Percentiles rank a stretch among this genome's conserved stretches.
Evolutionary conservation across 2,888 invertebrate species (phyloP).

Genomic region (Spialia ferax): DNA sequence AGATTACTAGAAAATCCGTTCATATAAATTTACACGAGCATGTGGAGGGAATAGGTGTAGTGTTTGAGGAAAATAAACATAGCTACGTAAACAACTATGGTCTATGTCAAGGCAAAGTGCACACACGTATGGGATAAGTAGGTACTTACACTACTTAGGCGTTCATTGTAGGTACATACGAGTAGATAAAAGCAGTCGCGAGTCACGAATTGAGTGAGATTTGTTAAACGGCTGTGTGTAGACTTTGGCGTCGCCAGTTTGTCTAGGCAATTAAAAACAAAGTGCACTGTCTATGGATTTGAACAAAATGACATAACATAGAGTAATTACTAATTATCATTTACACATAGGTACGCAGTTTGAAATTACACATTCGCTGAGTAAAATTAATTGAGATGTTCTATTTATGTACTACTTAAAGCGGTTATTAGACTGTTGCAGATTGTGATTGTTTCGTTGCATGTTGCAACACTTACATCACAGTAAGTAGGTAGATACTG

Average conservation of each 20-base stretch:
- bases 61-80: constrained; percentile 23
- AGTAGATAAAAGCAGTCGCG: constrained; percentile 3
- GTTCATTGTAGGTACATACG: background rate
- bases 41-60: no score
- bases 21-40: background rate
- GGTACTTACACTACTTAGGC: no score
- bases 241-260: background rate
- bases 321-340: background rate
- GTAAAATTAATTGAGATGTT: background rate
- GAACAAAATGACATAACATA: background rate
- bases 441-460: no score
- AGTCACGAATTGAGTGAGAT: constrained; percentile 16
- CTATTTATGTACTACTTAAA: background rate
- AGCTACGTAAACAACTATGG: constrained; percentile 8
- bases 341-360: background rate
- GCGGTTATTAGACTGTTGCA: no score
- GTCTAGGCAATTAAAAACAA: constrained; percentile 23
- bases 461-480: no score
- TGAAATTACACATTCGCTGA: background rate
- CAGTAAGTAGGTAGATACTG: no score
- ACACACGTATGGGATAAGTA: background rate
- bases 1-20: background rate
- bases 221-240: constrained; percentile 4
- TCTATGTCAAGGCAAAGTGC: constrained; percentile 22
- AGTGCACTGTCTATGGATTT: background rate